phyloP scores from a whole-genome alignment of 1,140 invertebrate species.

The Drosophila seguyi region DNA sequence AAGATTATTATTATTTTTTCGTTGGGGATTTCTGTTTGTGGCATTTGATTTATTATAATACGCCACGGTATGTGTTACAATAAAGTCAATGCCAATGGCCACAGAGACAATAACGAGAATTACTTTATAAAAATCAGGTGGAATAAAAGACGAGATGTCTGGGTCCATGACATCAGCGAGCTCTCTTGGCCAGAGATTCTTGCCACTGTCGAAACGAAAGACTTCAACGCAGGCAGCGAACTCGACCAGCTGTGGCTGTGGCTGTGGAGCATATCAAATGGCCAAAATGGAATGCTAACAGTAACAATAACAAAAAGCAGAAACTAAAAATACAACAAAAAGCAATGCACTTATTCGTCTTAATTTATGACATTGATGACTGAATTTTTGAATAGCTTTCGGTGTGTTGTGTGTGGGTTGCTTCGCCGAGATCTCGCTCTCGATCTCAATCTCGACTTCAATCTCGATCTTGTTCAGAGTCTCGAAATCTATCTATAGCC shows the following conservation, averaged over 20 bases:
- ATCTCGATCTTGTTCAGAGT: constrained; percentile 1
- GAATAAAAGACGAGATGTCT: constrained; percentile 25
- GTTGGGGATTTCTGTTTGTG: constrained; percentile 28
- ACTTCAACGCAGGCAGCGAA: constrained; percentile 75
- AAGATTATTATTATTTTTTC: constrained; percentile 39
- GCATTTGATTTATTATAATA: constrained; percentile 72
- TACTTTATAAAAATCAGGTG: constrained; percentile 50
- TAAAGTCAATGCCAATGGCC: constrained; percentile 75
- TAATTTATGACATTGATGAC: constrained; percentile 71
- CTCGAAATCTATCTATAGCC: constrained; percentile 56
- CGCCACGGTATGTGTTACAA: constrained; percentile 69
- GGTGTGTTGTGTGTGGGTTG: constrained; percentile 54
- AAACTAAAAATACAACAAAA: constrained; percentile 1
- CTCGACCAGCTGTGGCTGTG: constrained; percentile 40
- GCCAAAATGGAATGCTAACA: constrained; percentile 35
- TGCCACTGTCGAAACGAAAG: constrained; percentile 61
- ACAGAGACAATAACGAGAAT: constrained; percentile 33
- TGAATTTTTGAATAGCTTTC: constrained; percentile 54
- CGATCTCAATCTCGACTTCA: not conserved
- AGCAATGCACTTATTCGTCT: constrained; percentile 76
- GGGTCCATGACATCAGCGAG: constrained; percentile 69
- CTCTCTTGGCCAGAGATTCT: constrained; percentile 12
- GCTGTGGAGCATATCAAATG: constrained; percentile 40
- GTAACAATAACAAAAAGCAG: not conserved
- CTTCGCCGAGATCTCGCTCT: constrained; percentile 24